A percentile compares a stretch with the other conserved stretches of the same genome.
Evolutionary conservation across 2,797 vertebrate species (phyloP).

Genomic region (Crax fasciolata): DNA sequence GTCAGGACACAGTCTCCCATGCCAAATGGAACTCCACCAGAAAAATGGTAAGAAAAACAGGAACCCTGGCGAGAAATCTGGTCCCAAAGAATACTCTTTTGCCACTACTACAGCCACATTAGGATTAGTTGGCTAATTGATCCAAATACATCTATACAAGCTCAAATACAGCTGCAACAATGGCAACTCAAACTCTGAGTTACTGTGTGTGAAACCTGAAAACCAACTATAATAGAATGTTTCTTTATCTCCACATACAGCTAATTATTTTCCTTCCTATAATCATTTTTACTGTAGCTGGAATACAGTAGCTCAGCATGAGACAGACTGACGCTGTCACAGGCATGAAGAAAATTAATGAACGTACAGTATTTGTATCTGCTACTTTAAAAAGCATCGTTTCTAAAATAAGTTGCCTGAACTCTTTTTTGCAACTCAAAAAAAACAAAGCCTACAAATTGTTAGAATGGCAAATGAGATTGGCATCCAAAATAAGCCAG

Average conservation of each 20-base stretch:
- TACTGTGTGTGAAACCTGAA: not conserved
- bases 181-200: not conserved
- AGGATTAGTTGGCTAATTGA: not conserved
- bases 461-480: not conserved
- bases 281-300: not conserved
- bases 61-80: not conserved
- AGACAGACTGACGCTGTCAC: accelerated
- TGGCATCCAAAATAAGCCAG: not conserved
- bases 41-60: not conserved
- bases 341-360: not conserved
- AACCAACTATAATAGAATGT: not conserved
- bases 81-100: not conserved
- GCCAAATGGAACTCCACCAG: not conserved
- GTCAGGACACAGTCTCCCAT: not conserved
- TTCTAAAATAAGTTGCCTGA: not conserved
- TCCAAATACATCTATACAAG: not conserved
- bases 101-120: not conserved
- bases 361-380: not conserved
- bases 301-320: not conserved
- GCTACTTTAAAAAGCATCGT: not conserved
- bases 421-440: not conserved
- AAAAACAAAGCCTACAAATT: not conserved
- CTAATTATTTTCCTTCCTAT: not conserved
- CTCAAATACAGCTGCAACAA: not conserved
- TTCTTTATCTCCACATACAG: too few species aligned